These are phyloP conservation scores for Lagorchestes hirsutus DNA, from an alignment of 2,797 vertebrate genomes.

Conservation along the genomic window DNA sequence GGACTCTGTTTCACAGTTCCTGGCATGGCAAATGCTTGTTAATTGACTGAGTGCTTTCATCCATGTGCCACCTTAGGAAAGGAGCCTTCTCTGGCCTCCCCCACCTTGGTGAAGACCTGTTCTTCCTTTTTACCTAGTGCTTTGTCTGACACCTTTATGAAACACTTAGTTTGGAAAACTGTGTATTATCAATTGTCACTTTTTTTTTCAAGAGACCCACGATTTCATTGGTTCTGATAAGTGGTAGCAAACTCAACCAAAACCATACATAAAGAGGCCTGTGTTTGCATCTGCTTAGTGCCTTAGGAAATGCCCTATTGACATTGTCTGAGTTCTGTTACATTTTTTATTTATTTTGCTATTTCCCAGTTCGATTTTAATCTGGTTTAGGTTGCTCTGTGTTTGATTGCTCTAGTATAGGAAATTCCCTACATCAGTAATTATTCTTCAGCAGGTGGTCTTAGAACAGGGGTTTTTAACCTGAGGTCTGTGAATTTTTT, in stretches of 20 bases:
- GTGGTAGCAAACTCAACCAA: neutral
- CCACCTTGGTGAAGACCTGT: neutral
- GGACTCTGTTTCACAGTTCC: neutral
- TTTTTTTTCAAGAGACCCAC: neutral
- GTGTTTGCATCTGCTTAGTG: neutral
- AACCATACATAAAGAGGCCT: neutral
- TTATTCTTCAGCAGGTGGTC: neutral
- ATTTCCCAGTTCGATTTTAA: neutral
- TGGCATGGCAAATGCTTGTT: neutral
- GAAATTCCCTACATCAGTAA: neutral
- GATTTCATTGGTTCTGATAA: neutral
- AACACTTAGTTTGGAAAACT: neutral
- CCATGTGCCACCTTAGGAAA: neutral
- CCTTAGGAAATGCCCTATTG: neutral
- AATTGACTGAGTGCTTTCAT: neutral
- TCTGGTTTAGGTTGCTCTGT: neutral
- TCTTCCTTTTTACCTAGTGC: neutral
- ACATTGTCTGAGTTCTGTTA: neutral
- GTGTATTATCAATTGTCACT: neutral
- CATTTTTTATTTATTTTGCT: neutral
- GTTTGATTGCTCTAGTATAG: neutral
- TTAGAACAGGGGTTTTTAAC: neutral
- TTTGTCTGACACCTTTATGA: neutral
- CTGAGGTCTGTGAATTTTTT: neutral
- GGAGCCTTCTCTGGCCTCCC: neutral